Conservation (phyloP, 1,140 invertebrate genomes). For the Cecropterus lyciades region DNA sequence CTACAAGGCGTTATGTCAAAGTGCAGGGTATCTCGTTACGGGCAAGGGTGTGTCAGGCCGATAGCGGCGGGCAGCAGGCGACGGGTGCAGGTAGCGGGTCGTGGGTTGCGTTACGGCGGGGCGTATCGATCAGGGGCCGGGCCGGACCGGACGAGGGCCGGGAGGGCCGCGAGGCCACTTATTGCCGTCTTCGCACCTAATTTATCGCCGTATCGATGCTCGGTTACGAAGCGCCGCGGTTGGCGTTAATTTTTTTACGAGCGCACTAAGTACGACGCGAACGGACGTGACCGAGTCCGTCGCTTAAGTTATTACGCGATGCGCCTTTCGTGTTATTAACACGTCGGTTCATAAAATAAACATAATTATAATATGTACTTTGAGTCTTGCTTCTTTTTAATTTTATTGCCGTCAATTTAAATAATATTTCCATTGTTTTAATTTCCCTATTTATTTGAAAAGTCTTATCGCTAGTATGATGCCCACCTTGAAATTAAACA, state of each 20-base stretch:
- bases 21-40: conserved; percentile 21
- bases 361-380: neutral
- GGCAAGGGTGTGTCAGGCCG: conserved; percentile 22
- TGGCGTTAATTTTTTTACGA: conserved; percentile 43
- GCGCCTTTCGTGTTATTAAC: neutral
- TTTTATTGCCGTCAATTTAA: neutral
- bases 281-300: conserved; percentile 1
- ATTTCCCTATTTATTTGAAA: neutral
- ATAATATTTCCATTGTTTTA: too few species aligned
- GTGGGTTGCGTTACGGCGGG: conserved; percentile 39
- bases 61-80: conserved; percentile 15
- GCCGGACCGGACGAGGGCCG: conserved; percentile 27
- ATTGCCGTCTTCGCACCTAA: conserved; percentile 77
- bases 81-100: conserved; percentile 7
- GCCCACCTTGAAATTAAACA: neutral
- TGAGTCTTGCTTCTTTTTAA: too few species aligned
- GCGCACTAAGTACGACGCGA: conserved; percentile 23
- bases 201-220: conserved; percentile 57
- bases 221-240: conserved; percentile 27
- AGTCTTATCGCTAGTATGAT: too few species aligned
- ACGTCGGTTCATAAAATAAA: neutral
- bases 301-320: conserved; percentile 17
- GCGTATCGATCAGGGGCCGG: conserved; percentile 63
- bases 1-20: conserved; percentile 4
- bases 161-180: conserved; percentile 59